Percentiles rank a stretch among this genome's conserved stretches.
These are phyloP conservation scores for Hylaea fasciaria DNA, from an alignment of 2,888 invertebrate species.

Conservation along the genomic window DNA sequence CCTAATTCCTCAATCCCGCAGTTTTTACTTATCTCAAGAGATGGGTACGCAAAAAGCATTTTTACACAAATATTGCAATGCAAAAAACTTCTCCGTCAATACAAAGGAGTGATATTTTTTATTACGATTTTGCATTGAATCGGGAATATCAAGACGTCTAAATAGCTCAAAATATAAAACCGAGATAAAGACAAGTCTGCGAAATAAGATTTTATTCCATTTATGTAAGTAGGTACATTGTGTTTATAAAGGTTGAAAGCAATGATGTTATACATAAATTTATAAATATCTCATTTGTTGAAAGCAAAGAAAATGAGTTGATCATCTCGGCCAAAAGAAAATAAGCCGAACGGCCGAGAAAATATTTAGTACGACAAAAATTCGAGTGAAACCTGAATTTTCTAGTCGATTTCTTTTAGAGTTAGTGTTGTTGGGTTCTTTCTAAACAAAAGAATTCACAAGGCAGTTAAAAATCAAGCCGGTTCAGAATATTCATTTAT, in stretches of 20 bases:
- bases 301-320: not conserved
- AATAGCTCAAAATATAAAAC: conserved; percentile 22
- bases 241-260: not conserved
- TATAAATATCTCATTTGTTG: too few species aligned
- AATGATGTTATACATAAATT: too few species aligned
- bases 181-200: conserved; percentile 11
- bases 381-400: not conserved
- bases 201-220: conserved; percentile 9
- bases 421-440: not conserved
- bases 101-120: conserved; percentile 16
- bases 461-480: conserved; percentile 4
- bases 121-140: conserved; percentile 9
- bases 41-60: not conserved
- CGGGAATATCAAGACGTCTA: conserved; percentile 24
- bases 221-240: not conserved
- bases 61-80: conserved; percentile 24
- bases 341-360: too few species aligned
- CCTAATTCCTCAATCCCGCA: not conserved
- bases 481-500: not conserved
- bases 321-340: too few species aligned
- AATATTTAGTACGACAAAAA: not conserved
- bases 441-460: not conserved
- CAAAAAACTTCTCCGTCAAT: conserved; percentile 18
- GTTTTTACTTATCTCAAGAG: conserved; percentile 1
- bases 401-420: too few species aligned